Evolutionary conservation across 2,888 invertebrate species (phyloP), one percentile per base, ranked within the genome.

Genomic region (Drosophila anomelani): DNA sequence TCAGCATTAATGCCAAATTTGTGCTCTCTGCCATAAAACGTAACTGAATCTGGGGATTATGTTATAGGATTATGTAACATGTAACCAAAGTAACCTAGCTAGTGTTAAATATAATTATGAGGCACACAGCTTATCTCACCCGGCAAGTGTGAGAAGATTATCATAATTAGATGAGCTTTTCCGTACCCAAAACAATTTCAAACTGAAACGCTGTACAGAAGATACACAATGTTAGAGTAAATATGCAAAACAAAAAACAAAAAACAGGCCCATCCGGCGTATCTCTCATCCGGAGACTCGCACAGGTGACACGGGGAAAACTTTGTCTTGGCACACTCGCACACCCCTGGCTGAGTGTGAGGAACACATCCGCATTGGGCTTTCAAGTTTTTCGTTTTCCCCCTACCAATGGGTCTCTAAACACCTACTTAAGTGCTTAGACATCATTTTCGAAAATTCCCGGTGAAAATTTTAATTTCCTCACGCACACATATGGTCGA

Each of bases 391-490:
- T 51, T 51, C 34, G 13, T 20, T 15, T 23, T 23, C 51, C 43
- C 44, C 55, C 10, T 38, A 55, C 46, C 46, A 47, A 29, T 64
- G 56, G 43, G 66, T 54, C 66, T 54, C 79, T 68, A 80, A 69
- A 80, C 81, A 80, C 76, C 60, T 73, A 53, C 81, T 80, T 83
- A 72, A 78, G 73, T 72, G 72, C 87, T 63, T 64, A 13, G 62
- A 66, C 71, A 80, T 75, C 56, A 80, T 86, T 78, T 78, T 55
- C 47, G 32, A 47, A 83, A 78, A 69, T 59, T 78, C 55, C 47
- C 41, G 56, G 74, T 74, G 47, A 68, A 78, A 78, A 70, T 84
- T 78, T 57, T 76, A 73, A 80, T 72, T 75, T 60, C 54, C 59
- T 26, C 51, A 44, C 43, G 39, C 49, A 49, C 43, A 71, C 53